phyloP scores from a whole-genome alignment of 2,797 vertebrate species.

The Sebastes taczanowskii region DNA sequence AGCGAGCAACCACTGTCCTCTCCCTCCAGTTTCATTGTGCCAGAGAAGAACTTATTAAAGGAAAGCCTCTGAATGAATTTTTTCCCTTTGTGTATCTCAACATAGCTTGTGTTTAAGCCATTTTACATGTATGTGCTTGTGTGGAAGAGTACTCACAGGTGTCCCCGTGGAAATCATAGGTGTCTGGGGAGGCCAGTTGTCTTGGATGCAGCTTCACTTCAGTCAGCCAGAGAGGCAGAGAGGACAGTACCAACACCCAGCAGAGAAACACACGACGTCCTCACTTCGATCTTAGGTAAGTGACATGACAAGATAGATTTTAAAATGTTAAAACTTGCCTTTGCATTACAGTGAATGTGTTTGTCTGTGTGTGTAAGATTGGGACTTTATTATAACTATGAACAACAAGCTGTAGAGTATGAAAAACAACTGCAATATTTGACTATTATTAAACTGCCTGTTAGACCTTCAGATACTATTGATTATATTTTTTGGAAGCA shows the following conservation, averaged over 20 bases:
- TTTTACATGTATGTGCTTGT: not conserved
- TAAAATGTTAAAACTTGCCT: not conserved
- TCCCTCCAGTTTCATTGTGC: not conserved
- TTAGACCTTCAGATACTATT: not conserved
- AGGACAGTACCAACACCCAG: conserved; percentile 52
- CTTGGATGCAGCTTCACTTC: conserved; percentile 68
- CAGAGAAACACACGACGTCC: conserved; percentile 7
- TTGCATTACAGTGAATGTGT: not conserved
- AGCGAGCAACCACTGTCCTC: not conserved
- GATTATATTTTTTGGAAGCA: not conserved
- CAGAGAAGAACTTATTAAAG: not conserved
- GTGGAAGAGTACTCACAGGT: conserved; percentile 4
- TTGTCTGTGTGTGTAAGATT: not conserved
- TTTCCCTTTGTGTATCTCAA: not conserved
- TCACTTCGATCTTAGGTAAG: conserved; percentile 56
- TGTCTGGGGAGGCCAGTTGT: conserved; percentile 69
- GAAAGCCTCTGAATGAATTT: not conserved
- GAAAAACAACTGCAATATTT: not conserved
- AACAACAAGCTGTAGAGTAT: not conserved
- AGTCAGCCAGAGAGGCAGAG: conserved; percentile 41
- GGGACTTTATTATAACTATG: not conserved
- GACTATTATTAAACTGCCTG: not conserved
- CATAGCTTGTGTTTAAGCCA: not conserved
- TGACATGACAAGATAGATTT: not conserved
- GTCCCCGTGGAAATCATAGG: conserved; percentile 41